These are phyloP conservation scores for Archips crataeganus DNA, from an alignment of 2,888 invertebrate species.

Conservation along the genomic window DNA sequence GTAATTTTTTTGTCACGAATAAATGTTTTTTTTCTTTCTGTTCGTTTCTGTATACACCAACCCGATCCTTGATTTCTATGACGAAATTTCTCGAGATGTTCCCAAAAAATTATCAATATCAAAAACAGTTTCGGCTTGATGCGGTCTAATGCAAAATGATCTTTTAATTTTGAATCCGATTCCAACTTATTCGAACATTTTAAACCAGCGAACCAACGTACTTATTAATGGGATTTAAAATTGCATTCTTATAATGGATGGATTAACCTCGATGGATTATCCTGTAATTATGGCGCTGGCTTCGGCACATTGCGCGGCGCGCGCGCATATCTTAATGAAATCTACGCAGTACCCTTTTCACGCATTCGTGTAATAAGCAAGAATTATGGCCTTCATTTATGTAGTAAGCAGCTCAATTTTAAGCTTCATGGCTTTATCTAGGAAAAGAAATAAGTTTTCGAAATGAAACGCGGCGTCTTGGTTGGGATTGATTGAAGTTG, in stretches of 20 bases:
- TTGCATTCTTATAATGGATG: neutral
- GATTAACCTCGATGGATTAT: slow-evolving; percentile 6
- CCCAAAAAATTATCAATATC: no score
- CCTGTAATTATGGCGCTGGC: slow-evolving; percentile 14
- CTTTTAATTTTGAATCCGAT: no score
- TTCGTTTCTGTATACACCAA: no score
- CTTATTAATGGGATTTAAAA: neutral
- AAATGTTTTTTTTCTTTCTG: no score
- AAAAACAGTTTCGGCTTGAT: no score
- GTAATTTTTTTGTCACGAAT: no score
- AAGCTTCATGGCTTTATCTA: neutral
- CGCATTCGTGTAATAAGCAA: neutral
- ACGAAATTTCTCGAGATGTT: no score
- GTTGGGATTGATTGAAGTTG: no score
- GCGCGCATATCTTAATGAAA: slow-evolving; percentile 28
- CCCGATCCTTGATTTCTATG: no score
- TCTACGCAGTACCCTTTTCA: slow-evolving; percentile 14
- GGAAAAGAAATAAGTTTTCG: neutral
- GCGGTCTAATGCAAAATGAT: no score
- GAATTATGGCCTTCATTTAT: neutral
- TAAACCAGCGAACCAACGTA: neutral
- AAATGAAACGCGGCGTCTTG: no score
- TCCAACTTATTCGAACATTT: no score
- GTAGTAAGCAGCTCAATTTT: neutral
- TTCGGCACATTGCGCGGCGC: slow-evolving; percentile 13